Evolutionary conservation across 1,140 invertebrate genomes (phyloP).

Genomic region (Zaprionus africanus): DNA sequence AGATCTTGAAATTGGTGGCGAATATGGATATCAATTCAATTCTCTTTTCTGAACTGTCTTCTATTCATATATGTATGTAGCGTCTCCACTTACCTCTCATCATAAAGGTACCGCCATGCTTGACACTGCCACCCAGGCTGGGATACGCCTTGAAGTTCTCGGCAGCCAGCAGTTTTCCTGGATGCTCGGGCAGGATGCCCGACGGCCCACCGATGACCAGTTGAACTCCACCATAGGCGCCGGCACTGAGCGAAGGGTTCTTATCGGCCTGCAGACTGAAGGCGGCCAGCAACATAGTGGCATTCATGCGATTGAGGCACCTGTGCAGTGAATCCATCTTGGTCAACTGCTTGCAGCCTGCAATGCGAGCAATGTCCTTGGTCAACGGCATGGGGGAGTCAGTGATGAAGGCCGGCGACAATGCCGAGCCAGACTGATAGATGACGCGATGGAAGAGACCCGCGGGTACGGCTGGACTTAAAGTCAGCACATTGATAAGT

Average conservation of each 20-base stretch:
- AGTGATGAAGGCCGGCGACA: constrained; percentile 89
- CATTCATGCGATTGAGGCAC: constrained; percentile 68
- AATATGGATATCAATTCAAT: not conserved
- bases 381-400: constrained; percentile 85
- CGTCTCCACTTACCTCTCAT: constrained; percentile 59
- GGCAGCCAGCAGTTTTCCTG: constrained; percentile 66
- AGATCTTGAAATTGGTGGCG: not conserved
- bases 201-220: constrained; percentile 81
- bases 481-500: constrained; percentile 84
- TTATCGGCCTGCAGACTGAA: constrained; percentile 66
- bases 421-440: constrained; percentile 85
- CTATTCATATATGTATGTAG: too few relatives aligned
- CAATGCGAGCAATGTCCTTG: constrained; percentile 69
- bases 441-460: constrained; percentile 86
- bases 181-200: constrained; percentile 77
- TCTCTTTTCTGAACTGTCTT: too few relatives aligned
- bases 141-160: constrained; percentile 78
- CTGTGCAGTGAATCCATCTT: constrained; percentile 69
- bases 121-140: constrained; percentile 76
- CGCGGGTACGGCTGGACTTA: constrained; percentile 80
- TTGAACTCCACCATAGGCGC: constrained; percentile 71
- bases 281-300: constrained; percentile 67
- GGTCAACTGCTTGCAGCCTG: constrained; percentile 70
- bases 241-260: constrained; percentile 51
- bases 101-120: constrained; percentile 78